phyloP scores from a whole-genome alignment of 2,113 vertebrate genomes.

The Bos javanicus region DNA sequence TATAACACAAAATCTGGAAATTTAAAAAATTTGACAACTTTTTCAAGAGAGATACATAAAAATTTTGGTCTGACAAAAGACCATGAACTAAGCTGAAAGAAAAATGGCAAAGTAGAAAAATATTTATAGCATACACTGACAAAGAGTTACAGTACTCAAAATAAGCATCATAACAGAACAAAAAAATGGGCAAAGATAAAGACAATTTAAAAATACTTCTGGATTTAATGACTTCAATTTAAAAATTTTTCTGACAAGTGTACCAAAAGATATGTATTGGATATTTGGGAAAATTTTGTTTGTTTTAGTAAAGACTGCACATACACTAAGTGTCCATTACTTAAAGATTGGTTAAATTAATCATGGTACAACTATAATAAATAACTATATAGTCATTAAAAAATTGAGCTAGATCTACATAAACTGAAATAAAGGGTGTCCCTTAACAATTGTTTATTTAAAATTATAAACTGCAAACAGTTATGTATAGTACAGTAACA shows the following conservation, averaged over 20 bases:
- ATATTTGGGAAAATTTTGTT: slow-evolving; percentile 20
- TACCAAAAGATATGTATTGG: not conserved
- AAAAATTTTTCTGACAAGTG: not conserved
- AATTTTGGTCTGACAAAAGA: not conserved
- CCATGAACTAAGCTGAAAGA: not conserved
- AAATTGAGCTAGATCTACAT: not conserved
- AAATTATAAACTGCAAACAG: slow-evolving; percentile 17
- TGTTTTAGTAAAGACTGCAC: not conserved
- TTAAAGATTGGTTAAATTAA: slow-evolving; percentile 16
- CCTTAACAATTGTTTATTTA: slow-evolving; percentile 9
- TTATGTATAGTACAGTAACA: not conserved
- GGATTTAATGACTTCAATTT: not conserved
- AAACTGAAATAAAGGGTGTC: slow-evolving; percentile 19
- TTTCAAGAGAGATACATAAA: not conserved
- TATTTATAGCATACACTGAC: not conserved
- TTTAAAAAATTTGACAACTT: not conserved
- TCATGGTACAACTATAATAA: not conserved
- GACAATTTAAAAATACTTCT: not conserved
- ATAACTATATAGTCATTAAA: not conserved
- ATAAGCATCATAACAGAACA: not conserved
- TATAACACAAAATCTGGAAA: not conserved
- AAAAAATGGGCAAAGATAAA: slow-evolving; percentile 18
- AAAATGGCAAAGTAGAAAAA: slow-evolving; percentile 17
- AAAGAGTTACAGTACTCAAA: not conserved
- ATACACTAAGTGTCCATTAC: not conserved